These are phyloP conservation scores for Pseudoatta argentina DNA, from an alignment of 1,140 invertebrate species.

Conservation along the genomic window DNA sequence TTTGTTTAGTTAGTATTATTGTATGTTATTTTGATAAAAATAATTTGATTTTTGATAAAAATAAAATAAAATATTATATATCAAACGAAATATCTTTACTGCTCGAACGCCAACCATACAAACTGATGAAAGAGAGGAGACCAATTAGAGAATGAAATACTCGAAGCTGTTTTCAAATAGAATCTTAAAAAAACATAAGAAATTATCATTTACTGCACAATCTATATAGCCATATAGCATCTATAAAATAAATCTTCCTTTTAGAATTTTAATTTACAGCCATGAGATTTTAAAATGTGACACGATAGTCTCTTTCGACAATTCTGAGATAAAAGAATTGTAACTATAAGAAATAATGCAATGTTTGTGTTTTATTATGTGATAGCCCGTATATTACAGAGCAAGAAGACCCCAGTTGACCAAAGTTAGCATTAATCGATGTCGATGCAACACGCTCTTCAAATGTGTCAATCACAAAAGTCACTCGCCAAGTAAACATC, in stretches of 20 bases:
- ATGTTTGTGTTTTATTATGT: background rate
- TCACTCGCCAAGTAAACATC: conserved; percentile 3
- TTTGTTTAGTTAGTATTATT: no score
- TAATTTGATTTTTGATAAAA: background rate
- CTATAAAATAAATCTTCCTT: background rate
- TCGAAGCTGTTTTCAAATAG: background rate
- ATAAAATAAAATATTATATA: background rate
- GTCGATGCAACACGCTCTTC: conserved; percentile 14
- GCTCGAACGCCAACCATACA: background rate
- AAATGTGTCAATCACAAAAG: conserved; percentile 39
- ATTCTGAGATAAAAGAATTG: background rate
- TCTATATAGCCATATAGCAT: background rate
- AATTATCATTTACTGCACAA: background rate
- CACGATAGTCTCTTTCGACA: background rate
- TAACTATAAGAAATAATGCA: background rate
- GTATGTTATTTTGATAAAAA: background rate
- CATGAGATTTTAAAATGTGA: background rate
- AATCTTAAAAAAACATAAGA: background rate
- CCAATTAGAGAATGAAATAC: background rate
- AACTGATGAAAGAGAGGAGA: background rate
- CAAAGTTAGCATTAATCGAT: conserved; percentile 12
- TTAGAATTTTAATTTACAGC: background rate
- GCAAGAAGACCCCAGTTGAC: background rate
- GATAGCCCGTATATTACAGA: background rate
- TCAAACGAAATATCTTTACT: background rate